phyloP scores from a whole-genome alignment of 64 coral and sea anemone genomes.

The Catalaphyllia jardinei region DNA sequence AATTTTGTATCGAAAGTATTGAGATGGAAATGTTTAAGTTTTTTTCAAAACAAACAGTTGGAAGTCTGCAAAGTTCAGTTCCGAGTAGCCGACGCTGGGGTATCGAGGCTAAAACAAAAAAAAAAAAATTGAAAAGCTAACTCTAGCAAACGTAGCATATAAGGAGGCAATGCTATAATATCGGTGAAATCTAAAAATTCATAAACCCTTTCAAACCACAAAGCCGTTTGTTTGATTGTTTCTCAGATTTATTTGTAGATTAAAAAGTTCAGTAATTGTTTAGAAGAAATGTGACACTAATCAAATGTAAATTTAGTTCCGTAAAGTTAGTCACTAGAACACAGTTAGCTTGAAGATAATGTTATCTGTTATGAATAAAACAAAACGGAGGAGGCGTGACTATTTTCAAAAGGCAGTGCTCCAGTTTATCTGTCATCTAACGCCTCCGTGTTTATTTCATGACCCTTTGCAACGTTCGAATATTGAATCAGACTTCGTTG shows the following conservation, averaged over 20 bases:
- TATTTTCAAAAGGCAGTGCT: not conserved
- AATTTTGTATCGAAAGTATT: too few species aligned
- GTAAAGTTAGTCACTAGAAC: not conserved
- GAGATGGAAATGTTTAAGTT: too few species aligned
- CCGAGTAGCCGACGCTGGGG: too few species aligned
- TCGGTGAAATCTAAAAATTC: not conserved
- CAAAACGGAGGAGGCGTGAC: not conserved
- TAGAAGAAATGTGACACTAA: not conserved
- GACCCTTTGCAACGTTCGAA: not conserved
- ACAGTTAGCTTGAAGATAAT: not conserved
- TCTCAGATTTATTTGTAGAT: not conserved
- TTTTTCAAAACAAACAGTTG: too few species aligned
- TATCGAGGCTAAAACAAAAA: too few species aligned
- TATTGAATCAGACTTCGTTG: not conserved
- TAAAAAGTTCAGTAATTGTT: not conserved
- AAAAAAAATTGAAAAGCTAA: too few species aligned
- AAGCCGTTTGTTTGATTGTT: not conserved
- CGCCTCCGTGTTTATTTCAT: not conserved
- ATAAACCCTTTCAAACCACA: not conserved
- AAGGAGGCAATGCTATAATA: not conserved
- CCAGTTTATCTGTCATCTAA: not conserved
- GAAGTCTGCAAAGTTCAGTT: too few species aligned
- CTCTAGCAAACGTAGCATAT: too few species aligned
- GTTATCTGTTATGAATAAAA: not conserved
- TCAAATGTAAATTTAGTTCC: not conserved